A percentile compares a stretch with the other conserved stretches of the same genome.
Evolutionary conservation across 92 coral and sea anemone species (phyloP).

Genomic region (Bergia puertoricense): DNA sequence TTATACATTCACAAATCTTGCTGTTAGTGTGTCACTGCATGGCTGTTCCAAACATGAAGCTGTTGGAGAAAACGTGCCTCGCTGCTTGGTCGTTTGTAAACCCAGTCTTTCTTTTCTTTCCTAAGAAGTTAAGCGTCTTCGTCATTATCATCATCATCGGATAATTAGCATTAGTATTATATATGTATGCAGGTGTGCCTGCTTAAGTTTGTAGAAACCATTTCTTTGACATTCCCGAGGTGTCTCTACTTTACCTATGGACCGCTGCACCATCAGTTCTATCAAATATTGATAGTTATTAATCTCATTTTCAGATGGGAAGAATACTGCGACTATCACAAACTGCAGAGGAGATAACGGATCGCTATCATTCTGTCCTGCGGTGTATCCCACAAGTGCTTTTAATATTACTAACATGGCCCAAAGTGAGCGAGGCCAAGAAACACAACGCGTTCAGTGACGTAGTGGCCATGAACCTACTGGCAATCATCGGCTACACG

Average conservation of each 20-base stretch:
- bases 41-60: too few relatives aligned
- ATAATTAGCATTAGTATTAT: too few relatives aligned
- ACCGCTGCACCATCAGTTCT: neutral
- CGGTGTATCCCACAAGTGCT: conserved; percentile 55
- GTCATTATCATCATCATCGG: too few relatives aligned
- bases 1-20: too few relatives aligned
- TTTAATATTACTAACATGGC: conserved; percentile 75
- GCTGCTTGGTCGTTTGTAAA: too few relatives aligned
- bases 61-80: too few relatives aligned
- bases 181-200: too few relatives aligned
- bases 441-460: conserved; percentile 63
- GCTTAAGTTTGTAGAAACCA: too few relatives aligned
- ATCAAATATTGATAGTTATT: neutral
- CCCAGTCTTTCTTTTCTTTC: too few relatives aligned
- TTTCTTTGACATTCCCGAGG: neutral
- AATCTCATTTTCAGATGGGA: conserved; percentile 50
- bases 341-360: conserved; percentile 57
- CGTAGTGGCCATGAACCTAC: conserved; percentile 80
- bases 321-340: conserved; percentile 55
- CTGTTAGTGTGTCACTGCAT: too few relatives aligned
- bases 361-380: conserved; percentile 47
- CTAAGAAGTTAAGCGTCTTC: too few relatives aligned
- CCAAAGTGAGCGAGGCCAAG: conserved; percentile 76
- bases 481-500: conserved; percentile 81
- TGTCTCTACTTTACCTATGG: too few relatives aligned